Base-by-base conservation (phyloP, 1,140 invertebrate genomes). In the Drosophila aff. region DNA sequence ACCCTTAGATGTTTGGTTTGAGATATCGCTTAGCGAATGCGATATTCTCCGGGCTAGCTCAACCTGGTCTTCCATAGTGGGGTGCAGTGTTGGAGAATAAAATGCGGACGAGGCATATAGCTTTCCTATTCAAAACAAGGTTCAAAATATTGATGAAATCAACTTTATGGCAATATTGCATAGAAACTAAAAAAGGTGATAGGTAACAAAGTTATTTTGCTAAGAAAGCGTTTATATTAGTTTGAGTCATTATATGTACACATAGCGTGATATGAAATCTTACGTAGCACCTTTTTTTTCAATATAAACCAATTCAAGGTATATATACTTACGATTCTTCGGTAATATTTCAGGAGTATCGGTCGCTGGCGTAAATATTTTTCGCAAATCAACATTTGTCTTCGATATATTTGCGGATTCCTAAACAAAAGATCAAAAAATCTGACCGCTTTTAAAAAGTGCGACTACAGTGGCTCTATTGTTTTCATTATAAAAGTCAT, bases 61-160 rank as follows among this genome's bases (percentile, higher is more conserved):
- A 86, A 99, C 97, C 93, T 99, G 98, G 92, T 99, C 98, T 91
- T 98, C 97, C 59, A 99, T 96, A 1, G 98, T 99, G 3, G 98
- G 98, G 93, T 98, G 98, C 36, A 96, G 94, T 41, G 96, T 95
- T 26, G 96, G 95, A 16, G 97, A 96, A 93, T 99, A 99, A 95
- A 99, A 99, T 80, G 97, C 97, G 16, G 98, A 99, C 49, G 98
- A 98, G 15, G 97, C 96, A 93, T 96, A 99, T 92, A 98, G 96
- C 94, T 98, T 98, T 92, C 97, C 97, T 98, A 94, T 75, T 80
- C 67, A 46, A 64, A 69, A 87, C 61, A 81, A 75, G 76, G 72
- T 80, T 15, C 31, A 53, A 53, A 33, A 77, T 46, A 23, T 49
- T 57, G 94, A 84, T 65, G 71, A 38, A 57, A 38, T 50, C 50